Percentiles rank a stretch among this genome's conserved stretches.
These are phyloP conservation scores for Henicopernis longicauda DNA, from an alignment of 2,113 vertebrate genomes.

Conservation along the genomic window DNA sequence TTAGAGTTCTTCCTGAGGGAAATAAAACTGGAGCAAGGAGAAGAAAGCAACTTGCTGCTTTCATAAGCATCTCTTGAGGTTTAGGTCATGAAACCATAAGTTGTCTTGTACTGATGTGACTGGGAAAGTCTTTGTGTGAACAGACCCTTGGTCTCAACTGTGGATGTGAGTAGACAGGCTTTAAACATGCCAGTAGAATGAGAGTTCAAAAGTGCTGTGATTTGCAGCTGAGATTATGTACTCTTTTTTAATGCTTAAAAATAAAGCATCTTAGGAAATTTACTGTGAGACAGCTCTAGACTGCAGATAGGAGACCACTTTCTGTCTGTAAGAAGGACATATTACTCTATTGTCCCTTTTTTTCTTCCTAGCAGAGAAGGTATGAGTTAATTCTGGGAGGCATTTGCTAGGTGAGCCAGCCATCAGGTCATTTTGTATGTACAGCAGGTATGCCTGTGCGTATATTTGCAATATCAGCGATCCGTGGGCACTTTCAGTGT, in stretches of 20 bases:
- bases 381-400: background rate
- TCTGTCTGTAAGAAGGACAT: background rate
- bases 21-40: conserved; percentile 53
- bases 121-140: background rate
- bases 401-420: background rate
- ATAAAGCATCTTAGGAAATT: background rate
- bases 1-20: background rate
- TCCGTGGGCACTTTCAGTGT: background rate
- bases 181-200: fast-evolving
- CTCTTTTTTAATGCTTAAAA: background rate
- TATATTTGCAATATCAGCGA: background rate
- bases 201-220: background rate
- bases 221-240: background rate
- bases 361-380: background rate
- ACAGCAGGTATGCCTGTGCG: fast-evolving
- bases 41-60: background rate
- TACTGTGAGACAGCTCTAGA: background rate
- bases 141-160: background rate
- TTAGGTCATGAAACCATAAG: background rate
- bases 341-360: background rate
- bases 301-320: background rate
- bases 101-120: background rate
- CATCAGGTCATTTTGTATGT: fast-evolving
- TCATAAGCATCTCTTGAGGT: background rate
- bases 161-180: background rate